Conservation (phyloP, 2,888 invertebrate species). For the Epirrhoe tristata region DNA sequence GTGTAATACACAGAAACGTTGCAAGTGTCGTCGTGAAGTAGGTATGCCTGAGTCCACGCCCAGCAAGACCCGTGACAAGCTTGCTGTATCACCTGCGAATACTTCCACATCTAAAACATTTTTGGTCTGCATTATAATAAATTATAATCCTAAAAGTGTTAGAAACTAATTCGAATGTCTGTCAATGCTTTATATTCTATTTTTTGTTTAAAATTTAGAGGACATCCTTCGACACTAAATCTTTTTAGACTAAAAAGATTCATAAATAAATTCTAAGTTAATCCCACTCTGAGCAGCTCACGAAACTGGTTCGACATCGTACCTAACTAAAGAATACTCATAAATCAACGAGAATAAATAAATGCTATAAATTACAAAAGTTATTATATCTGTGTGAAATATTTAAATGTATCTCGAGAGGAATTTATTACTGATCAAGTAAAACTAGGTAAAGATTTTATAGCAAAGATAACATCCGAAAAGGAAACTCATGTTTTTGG, state of each 20-base stretch:
- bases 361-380: slow-evolving; percentile 42
- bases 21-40: no score
- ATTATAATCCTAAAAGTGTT: slow-evolving; percentile 10
- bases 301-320: slow-evolving; percentile 39
- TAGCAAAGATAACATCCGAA: slow-evolving; percentile 34
- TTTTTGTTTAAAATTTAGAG: slow-evolving; percentile 32
- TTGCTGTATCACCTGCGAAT: not conserved
- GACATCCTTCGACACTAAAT: slow-evolving; percentile 38
- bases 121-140: not conserved
- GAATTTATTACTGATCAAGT: slow-evolving; percentile 35
- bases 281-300: slow-evolving; percentile 32
- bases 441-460: slow-evolving; percentile 36
- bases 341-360: slow-evolving; percentile 44
- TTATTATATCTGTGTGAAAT: slow-evolving; percentile 37
- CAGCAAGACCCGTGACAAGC: not conserved
- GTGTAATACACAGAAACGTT: no score
- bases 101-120: not conserved
- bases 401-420: slow-evolving; percentile 38
- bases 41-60: not conserved
- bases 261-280: slow-evolving; percentile 40
- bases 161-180: slow-evolving; percentile 21
- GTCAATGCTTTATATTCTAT: slow-evolving; percentile 25
- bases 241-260: slow-evolving; percentile 39
- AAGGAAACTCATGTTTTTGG: slow-evolving; percentile 28
- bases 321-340: slow-evolving; percentile 40